Base-by-base conservation (phyloP, 2,797 vertebrate species). In the Enteromius fasciolatus region DNA sequence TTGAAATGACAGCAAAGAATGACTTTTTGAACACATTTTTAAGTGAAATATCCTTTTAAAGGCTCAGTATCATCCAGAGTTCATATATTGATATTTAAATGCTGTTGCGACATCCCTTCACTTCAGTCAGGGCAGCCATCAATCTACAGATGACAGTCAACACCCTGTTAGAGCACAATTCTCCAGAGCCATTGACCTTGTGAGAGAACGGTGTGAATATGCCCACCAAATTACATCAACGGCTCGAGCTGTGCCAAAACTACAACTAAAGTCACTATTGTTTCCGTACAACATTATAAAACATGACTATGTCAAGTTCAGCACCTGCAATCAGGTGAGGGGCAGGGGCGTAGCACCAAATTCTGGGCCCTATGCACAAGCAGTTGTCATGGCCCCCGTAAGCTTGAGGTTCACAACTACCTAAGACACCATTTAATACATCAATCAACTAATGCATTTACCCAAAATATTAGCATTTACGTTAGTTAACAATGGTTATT, bases 121-220 rank as follows among this genome's bases (percentile, higher is more conserved):
- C 86, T 82, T 68, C 33, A 46, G 64, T 79, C 79, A 70, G 39
- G 33, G 18, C 72, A 64, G 83, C 78, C 81, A 79, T 87, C 84
- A 36, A 57, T 83, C 82, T 52, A 7, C 57, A 31, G 28, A 54
- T 50, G 70, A 72, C 67, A 59, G 80, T 84, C 83, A 81, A 76
- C 74, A 76, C 25, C 48, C 83, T 36, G 70, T 61, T 82, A 18
- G 82, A 68, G 79, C 33, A 33, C 15, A 4, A 41, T 66, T 73
- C 84, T 80, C 54, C 74, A 44, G 70, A 84, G 80, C 23, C 39
- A 28, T 17, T 85, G 88, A 89, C 88, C 88, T 89, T 89, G 85
- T 28, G 44, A 41, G 36, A 61, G 41, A 44, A 25, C 50, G 3
- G 44, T 15, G 52, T 52, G 67, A 54, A 73, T 76, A 81, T 76